phyloP scores from a whole-genome alignment of 2,113 vertebrate species.

The Onychostruthus taczanowskii region DNA sequence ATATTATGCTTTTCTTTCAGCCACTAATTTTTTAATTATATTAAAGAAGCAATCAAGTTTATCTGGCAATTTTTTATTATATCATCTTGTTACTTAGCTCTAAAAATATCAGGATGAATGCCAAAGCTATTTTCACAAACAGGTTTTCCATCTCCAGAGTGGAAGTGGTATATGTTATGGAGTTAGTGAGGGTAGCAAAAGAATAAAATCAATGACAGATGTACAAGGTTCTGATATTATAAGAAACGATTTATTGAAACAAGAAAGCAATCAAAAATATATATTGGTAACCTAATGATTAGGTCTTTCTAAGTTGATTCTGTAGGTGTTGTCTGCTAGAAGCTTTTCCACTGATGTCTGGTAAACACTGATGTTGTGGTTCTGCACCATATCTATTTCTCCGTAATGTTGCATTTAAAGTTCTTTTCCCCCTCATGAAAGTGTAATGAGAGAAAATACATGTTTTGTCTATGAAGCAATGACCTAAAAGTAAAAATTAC shows the following conservation, averaged over 20 bases:
- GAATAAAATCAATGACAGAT: background rate
- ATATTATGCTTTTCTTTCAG: background rate
- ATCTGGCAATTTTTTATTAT: background rate
- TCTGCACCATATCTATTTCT: background rate
- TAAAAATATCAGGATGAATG: background rate
- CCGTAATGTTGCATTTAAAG: background rate
- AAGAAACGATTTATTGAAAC: background rate
- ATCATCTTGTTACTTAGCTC: background rate
- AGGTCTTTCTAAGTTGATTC: background rate
- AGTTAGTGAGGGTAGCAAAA: background rate
- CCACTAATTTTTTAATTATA: slow-evolving; percentile 10
- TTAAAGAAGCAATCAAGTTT: slow-evolving; percentile 20
- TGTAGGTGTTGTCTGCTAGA: background rate
- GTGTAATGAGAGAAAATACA: background rate
- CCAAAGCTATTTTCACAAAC: background rate
- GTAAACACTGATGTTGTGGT: background rate
- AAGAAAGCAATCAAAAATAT: background rate
- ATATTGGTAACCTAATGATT: background rate
- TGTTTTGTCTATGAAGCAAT: background rate
- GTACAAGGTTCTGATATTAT: background rate
- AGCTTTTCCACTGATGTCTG: background rate
- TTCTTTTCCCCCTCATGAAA: background rate
- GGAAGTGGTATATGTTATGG: background rate
- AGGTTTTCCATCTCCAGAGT: background rate
- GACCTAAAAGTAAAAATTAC: background rate